Evolutionary conservation across 2,113 vertebrate genomes (phyloP), one percentile per base, ranked within the genome.

Genomic region (Barbus barbus): DNA sequence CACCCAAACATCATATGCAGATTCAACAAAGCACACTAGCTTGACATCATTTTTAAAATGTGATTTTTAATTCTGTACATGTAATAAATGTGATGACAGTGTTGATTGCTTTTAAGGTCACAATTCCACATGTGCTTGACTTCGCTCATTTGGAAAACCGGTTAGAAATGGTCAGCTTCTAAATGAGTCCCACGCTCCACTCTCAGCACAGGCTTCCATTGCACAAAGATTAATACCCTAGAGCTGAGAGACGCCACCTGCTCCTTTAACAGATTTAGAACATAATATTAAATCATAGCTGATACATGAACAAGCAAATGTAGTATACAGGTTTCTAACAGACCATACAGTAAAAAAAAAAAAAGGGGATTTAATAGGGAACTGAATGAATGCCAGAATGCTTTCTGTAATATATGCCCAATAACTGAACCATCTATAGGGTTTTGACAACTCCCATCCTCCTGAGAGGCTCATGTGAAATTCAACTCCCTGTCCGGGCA

Each of bases 21-120:
- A n/a, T 79, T 63, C 83, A 85, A 89, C 86, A 86, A 89, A 89
- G 84, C 91, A 87, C 88, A 89, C 86, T 86, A 84, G 60, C 67
- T 87, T 86, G 89, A 87, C 86, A 87, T 87, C 81, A 31, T 88
- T 86, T 92, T 93, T 92, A 92, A 93, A 94, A 92, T 78, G 53
- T 85, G 82, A 89, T 91, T 91, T 90, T 92, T 90, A 88, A 93
- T 93, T 93, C 92, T 95, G 93, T 94, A 94, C 92, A 94, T 85
- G 90, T 93, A 91, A 92, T 92, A 92, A 92, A 93, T 92, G 93
- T 87, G 91, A 93, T 91, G 93, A 92, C 92, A 90, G 86, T 91
- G 88, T 77, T 81, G 83, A 88, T 86, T 83, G 87, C 85, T 86
- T 86, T 78, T 88, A 81, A 81, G 80, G 88, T 86, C 87, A 89